phyloP scores from a whole-genome alignment of 2,797 vertebrate species.

The Cossypha polioptera region DNA sequence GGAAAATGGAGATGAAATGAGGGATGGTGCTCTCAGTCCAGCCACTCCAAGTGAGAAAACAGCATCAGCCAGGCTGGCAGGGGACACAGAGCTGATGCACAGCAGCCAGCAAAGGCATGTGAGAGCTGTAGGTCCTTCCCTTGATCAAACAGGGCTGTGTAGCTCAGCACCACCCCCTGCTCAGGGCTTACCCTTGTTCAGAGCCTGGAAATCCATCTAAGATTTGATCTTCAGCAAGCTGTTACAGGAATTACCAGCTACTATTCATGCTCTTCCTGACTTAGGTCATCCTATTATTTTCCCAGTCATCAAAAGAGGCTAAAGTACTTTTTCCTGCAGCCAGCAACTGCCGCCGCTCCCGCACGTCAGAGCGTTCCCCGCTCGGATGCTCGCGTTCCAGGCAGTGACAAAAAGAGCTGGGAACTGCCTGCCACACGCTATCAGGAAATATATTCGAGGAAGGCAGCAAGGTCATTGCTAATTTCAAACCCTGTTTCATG shows the following conservation, averaged over 20 bases:
- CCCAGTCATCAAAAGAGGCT: neutral
- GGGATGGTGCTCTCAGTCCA: neutral
- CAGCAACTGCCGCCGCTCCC: neutral
- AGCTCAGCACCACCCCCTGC: neutral
- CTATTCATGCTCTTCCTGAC: conserved; percentile 33
- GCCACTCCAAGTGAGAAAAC: neutral
- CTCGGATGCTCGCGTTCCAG: neutral
- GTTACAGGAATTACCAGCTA: conserved; percentile 13
- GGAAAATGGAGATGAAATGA: neutral
- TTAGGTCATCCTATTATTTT: conserved; percentile 54
- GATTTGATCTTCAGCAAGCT: neutral
- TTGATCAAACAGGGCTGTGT: neutral
- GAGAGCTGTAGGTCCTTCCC: neutral
- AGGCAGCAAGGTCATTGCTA: neutral
- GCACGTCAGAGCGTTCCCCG: neutral
- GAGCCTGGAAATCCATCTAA: conserved; percentile 3
- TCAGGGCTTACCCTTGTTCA: neutral
- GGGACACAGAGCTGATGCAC: neutral
- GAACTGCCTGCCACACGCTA: neutral
- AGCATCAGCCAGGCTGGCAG: neutral
- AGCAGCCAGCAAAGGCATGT: neutral
- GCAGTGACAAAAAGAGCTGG: neutral
- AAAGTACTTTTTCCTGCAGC: conserved; percentile 6
- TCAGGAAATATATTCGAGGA: neutral
- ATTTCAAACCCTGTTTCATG: conserved; percentile 52